Evolutionary conservation across 2,888 invertebrate genomes (phyloP), one percentile per base, ranked within the genome.

Genomic region (Zelleria hepariella): DNA sequence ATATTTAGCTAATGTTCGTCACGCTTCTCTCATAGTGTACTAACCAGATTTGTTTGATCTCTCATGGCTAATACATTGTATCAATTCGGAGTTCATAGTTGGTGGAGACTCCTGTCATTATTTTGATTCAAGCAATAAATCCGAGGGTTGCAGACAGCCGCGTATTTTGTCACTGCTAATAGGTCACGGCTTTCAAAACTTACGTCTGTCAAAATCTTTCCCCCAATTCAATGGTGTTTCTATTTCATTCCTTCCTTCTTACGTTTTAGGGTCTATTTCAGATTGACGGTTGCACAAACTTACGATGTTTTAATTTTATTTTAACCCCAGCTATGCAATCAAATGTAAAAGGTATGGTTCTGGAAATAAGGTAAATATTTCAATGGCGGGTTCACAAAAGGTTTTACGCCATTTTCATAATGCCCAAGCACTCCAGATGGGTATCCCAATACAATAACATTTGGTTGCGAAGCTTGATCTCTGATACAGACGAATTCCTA

Each of bases 111-210:
- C 69, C 71, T 68, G 72, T 76, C 77, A 78, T 82, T 78, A 78
- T 78, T 78, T 51, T 73, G 65, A 75, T 76, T 73, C 76, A 71
- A 69, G 66, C 63, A 65, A 84, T 86, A 86, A 84, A 85, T 84
- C 78, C 74, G 67, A 64, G 67, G 78, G 83, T 80, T 68, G 77
- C 67, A 82, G 82, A 84, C 85, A 85, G 77, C 78, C 85, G 81
- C 71, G 68, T 84, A 80, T 79, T 81, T 77, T 83, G 81, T 81
- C 80, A 80, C 67, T 78, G 78, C 74, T 82, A 83, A 82, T 83
- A 81, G 80, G 78, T 75, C 70, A 75, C 77, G 77, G 77, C 72
- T 79, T 75, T 78, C 73, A 72, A 77, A 80, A 75, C 74, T 66
- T 77, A 74, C 77, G 78, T 72, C 73, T 73, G 65, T 67, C 66